A percentile compares a stretch with the other conserved stretches of the same genome.
phyloP scores from a whole-genome alignment of 2,888 invertebrate genomes.

The Mythimna lalbum region DNA sequence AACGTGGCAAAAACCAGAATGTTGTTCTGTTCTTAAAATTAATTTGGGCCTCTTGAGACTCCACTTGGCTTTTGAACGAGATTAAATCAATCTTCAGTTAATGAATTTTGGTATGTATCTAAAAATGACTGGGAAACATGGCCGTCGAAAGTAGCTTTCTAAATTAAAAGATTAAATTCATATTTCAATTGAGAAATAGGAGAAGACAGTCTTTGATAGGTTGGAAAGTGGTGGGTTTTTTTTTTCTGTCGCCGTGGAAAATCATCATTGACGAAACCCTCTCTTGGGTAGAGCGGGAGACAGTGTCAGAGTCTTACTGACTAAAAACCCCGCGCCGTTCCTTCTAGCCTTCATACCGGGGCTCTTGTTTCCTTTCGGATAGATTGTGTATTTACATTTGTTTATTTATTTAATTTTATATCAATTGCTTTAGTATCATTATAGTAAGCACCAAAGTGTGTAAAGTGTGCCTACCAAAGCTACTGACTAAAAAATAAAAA shows the following conservation, averaged over 20 bases:
- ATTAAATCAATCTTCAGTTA: conserved; percentile 85
- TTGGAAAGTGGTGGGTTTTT: conserved; percentile 19
- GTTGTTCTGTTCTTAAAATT: conserved; percentile 87
- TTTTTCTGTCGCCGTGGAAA: no score
- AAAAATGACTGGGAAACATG: conserved; percentile 66
- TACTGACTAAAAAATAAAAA: no score
- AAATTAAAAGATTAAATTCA: conserved; percentile 57
- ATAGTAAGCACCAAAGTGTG: no score
- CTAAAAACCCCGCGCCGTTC: no score
- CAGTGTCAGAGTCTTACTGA: no score
- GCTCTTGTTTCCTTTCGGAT: no score
- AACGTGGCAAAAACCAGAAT: conserved; percentile 56
- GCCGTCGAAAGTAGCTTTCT: conserved; percentile 45
- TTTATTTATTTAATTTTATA: background rate
- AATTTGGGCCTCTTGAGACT: conserved; percentile 87
- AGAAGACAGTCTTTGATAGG: conserved; percentile 16
- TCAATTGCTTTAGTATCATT: no score
- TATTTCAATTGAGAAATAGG: conserved; percentile 40
- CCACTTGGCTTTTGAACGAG: conserved; percentile 76
- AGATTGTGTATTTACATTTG: conserved; percentile 10
- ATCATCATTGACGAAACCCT: no score
- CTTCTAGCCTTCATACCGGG: no score
- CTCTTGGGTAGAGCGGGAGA: no score
- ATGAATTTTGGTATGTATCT: conserved; percentile 79
- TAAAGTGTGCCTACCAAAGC: no score